Evolutionary conservation across 2,888 invertebrate genomes (phyloP).

Genomic region (Agrenia bidenticulata): DNA sequence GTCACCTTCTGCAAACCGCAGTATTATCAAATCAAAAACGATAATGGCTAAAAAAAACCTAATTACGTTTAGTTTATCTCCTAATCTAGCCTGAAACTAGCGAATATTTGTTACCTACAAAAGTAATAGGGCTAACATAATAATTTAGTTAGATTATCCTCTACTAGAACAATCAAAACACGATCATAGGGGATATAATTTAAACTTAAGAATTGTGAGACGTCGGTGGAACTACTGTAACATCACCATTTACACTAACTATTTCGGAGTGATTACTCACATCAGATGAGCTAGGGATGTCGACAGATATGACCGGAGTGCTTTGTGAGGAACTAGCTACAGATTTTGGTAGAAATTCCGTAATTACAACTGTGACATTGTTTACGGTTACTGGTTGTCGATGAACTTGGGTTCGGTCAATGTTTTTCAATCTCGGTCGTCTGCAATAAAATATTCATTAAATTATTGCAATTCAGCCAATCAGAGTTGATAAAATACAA

Average conservation of each 20-base stretch:
- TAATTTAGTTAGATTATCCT: no score
- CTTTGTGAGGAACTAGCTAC: constrained; percentile 48
- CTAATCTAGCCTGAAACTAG: no score
- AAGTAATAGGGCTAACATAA: no score
- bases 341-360: constrained; percentile 85
- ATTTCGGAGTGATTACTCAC: constrained; percentile 52
- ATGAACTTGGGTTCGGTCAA: constrained; percentile 88
- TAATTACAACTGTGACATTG: constrained; percentile 94
- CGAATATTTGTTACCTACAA: no score
- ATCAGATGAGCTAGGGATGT: constrained; percentile 51
- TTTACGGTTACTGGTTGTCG: constrained; percentile 95
- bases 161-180: no score
- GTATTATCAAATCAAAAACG: no score
- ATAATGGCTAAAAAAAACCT: no score
- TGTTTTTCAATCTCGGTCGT: constrained; percentile 80
- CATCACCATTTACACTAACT: constrained; percentile 52
- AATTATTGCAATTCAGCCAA: background rate
- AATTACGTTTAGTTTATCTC: no score
- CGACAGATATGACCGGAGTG: constrained; percentile 47
- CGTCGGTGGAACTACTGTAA: constrained; percentile 38
- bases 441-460: constrained; percentile 37
- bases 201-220: constrained; percentile 44
- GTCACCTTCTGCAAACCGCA: no score
- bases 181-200: no score
- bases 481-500: background rate